These are phyloP conservation scores for Chouioia cunea DNA, from an alignment of 2,888 invertebrate genomes.

Conservation along the genomic window DNA sequence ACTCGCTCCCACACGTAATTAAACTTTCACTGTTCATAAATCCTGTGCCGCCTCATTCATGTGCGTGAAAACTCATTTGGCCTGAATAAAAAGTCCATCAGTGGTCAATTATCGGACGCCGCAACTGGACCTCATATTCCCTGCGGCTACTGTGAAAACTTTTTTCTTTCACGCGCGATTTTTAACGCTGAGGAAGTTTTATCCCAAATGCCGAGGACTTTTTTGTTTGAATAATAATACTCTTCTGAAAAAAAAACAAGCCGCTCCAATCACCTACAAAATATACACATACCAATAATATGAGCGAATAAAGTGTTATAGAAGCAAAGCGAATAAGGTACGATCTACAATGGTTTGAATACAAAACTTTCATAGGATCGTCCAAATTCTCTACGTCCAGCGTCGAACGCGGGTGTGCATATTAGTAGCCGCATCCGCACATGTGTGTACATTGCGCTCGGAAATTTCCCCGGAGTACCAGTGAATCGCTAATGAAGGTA, in stretches of 20 bases:
- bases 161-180: neutral
- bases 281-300: too few relatives aligned
- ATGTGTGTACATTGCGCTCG: conserved; percentile 15
- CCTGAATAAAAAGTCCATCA: conserved; percentile 31
- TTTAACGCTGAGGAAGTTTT: too few relatives aligned
- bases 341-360: too few relatives aligned
- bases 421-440: too few relatives aligned
- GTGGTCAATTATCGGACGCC: conserved; percentile 26
- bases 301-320: too few relatives aligned
- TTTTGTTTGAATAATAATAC: conserved; percentile 3
- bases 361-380: too few relatives aligned
- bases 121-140: neutral
- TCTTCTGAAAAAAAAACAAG: neutral
- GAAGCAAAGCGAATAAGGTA: too few relatives aligned
- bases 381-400: too few relatives aligned
- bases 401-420: too few relatives aligned
- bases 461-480: conserved; percentile 44
- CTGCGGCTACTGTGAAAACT: neutral
- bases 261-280: too few relatives aligned
- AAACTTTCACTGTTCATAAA: conserved; percentile 33
- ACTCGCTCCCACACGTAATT: conserved; percentile 19
- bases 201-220: neutral
- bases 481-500: conserved; percentile 50
- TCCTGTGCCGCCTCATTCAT: conserved; percentile 8
- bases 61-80: conserved; percentile 24